phyloP scores from a whole-genome alignment of 2,888 invertebrate species.

The Pinctada fucata region DNA sequence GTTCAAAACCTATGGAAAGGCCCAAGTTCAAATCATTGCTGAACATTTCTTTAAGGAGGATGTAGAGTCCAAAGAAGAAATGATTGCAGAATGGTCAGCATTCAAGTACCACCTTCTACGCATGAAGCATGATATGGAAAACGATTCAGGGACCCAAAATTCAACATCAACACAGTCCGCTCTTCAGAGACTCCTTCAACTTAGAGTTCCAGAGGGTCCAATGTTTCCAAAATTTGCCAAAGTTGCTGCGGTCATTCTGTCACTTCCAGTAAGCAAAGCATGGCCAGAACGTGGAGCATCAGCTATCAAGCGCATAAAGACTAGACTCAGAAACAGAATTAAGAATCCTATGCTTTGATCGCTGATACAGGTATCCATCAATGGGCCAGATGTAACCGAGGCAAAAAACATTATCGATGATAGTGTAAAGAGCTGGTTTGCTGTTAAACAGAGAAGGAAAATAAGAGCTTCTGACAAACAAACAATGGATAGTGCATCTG shows the following conservation, averaged over 20 bases:
- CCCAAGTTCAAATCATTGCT: background rate
- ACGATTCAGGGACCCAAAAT: slow-evolving; percentile 9
- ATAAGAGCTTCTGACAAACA: background rate
- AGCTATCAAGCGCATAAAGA: slow-evolving; percentile 40
- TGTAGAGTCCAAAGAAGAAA: slow-evolving; percentile 8
- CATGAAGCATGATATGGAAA: background rate
- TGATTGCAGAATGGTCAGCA: slow-evolving; percentile 10
- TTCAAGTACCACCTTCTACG: slow-evolving; percentile 13
- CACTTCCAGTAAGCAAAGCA: slow-evolving; percentile 46
- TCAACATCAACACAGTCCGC: background rate
- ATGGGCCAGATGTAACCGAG: slow-evolving; percentile 7
- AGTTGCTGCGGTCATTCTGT: slow-evolving; percentile 32
- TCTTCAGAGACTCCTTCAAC: slow-evolving; percentile 2
- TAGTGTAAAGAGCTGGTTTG: slow-evolving; percentile 11
- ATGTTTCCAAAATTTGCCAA: background rate
- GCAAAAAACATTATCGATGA: slow-evolving; percentile 8
- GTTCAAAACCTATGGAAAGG: slow-evolving; percentile 16
- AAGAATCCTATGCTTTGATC: background rate
- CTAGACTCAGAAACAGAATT: slow-evolving; percentile 18
- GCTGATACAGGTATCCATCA: slow-evolving; percentile 20
- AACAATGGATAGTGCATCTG: background rate
- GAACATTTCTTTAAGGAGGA: background rate
- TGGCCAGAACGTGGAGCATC: slow-evolving; percentile 51
- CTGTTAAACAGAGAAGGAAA: slow-evolving; percentile 17
- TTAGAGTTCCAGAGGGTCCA: background rate